A percentile compares a stretch with the other conserved stretches of the same genome.
phyloP scores from a whole-genome alignment of 2,797 vertebrate species.

The Sebastes itinus region DNA sequence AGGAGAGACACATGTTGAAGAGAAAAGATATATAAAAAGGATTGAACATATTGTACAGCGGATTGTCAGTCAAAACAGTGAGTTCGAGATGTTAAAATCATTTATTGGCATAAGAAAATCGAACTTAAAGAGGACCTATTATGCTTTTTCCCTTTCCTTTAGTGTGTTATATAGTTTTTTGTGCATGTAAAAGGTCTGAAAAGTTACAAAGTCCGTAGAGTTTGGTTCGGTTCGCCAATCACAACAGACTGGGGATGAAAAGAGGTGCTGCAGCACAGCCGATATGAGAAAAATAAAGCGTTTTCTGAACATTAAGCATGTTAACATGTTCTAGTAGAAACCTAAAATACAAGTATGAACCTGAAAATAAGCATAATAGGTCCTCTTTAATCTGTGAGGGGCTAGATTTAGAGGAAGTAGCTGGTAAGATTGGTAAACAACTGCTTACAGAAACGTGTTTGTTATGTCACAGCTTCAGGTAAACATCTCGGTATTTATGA shows the following conservation, averaged over 20 bases:
- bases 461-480: background rate
- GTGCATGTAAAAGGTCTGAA: too few species aligned
- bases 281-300: too few species aligned
- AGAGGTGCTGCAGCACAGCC: too few species aligned
- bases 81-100: background rate
- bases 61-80: background rate
- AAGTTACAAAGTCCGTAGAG: too few species aligned
- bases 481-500: slow-evolving; percentile 8
- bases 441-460: background rate
- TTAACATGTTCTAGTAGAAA: too few species aligned
- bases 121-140: background rate
- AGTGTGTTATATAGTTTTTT: too few species aligned
- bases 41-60: background rate
- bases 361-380: too few species aligned
- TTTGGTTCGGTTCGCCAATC: too few species aligned
- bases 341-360: too few species aligned
- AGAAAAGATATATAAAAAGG: background rate
- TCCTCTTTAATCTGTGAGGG: background rate
- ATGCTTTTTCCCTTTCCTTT: too few species aligned
- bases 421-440: background rate
- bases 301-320: too few species aligned
- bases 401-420: background rate
- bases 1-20: slow-evolving; percentile 4
- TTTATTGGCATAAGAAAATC: background rate
- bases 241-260: too few species aligned